These are phyloP conservation scores for Cataglyphis livida DNA, from an alignment of 2,888 invertebrate species.

Conservation along the genomic window DNA sequence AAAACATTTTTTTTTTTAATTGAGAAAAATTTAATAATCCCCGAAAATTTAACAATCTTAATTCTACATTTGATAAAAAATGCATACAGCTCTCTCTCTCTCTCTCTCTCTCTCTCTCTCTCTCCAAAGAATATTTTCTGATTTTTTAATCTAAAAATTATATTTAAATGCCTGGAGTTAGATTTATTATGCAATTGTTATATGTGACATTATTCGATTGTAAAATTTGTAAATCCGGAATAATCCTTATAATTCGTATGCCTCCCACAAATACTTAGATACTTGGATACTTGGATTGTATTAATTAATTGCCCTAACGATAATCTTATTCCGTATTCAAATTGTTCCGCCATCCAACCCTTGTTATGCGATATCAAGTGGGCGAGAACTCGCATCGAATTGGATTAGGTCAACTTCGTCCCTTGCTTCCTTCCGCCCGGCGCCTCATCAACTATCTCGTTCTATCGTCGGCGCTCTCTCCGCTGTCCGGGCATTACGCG, in stretches of 20 bases:
- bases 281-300: conserved; percentile 71
- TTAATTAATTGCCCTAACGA: conserved; percentile 75
- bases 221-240: conserved; percentile 28
- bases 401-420: conserved; percentile 76
- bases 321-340: conserved; percentile 76
- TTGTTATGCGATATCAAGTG: conserved; percentile 76
- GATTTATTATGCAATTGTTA: conserved; percentile 3
- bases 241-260: conserved; percentile 45
- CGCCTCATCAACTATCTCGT: conserved; percentile 56
- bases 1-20: neutral
- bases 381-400: conserved; percentile 77
- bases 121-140: neutral
- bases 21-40: neutral
- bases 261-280: conserved; percentile 66
- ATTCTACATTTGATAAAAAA: neutral
- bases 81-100: too few relatives aligned
- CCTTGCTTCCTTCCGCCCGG: conserved; percentile 58
- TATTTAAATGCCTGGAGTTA: neutral
- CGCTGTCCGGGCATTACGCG: conserved; percentile 67
- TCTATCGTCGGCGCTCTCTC: conserved; percentile 54
- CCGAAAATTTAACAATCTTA: neutral
- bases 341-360: conserved; percentile 74
- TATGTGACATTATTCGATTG: neutral
- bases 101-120: too few relatives aligned
- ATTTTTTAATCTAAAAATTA: conserved; percentile 10